Base-by-base conservation (phyloP, 2,888 invertebrate genomes). In the Nymphalis urticae region DNA sequence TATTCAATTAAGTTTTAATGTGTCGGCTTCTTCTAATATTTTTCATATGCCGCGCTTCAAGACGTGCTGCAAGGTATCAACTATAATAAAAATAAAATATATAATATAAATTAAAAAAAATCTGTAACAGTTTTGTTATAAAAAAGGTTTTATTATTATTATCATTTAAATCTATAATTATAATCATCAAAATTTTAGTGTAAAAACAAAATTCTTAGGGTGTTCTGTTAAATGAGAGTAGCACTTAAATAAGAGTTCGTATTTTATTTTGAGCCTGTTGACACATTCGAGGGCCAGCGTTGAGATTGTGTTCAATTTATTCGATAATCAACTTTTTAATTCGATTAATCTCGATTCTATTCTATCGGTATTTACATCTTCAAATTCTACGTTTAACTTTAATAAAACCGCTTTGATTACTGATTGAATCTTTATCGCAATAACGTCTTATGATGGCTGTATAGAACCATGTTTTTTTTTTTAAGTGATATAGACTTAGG, bases 281-380 rank as follows among this genome's bases (percentile, higher is more conserved):
- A 85, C 85, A 80, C 79, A 75, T 68, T 77, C 72, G 69, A 82
- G 84, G 76, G 80, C 80, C 79, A 82, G 85, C 80, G 82, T 80
- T 79, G 77, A 81, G 84, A 85, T 86, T 86, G 80, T 79, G 74
- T 64, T 73, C 83, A 81, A 85, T 86, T 85, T 80, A 77, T 76
- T 71, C 77, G 76, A 82, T 84, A 84, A 85, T 85, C 83, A 82
- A 85, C 80, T 84, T 86, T 88, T 87, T 85, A 85, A 88, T 84
- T 76, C 80, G 77, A 82, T 84, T 81, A 83, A 78, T 77, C 76
- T 70, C 70, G 72, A 73, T 75, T 75, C 75, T 76, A 73, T 75
- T 75, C 75, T 76, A 63, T 64, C 64, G 50, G 56, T 71, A 60
- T 75, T 73, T 75, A 68, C 70, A 68, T 60, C 60, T 67, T 70